Conservation (phyloP, 2,888 invertebrate genomes). For the Stenolophus ochropezus region DNA sequence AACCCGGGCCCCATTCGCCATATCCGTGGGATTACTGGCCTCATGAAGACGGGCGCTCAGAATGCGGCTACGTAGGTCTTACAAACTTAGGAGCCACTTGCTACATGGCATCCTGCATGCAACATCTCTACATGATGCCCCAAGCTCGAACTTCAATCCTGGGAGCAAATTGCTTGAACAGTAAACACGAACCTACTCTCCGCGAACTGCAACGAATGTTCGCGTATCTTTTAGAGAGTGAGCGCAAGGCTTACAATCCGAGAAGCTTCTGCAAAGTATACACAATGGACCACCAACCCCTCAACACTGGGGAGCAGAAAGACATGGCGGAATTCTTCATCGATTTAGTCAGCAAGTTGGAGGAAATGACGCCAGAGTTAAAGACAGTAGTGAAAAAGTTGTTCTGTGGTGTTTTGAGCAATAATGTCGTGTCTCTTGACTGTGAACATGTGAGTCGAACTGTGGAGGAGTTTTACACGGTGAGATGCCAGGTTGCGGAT, state of each 20-base stretch:
- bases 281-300: conserved; percentile 96
- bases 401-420: conserved; percentile 95
- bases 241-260: conserved; percentile 96
- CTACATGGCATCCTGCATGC: conserved; percentile 98
- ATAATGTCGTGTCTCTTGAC: conserved; percentile 96
- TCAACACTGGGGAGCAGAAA: conserved; percentile 97
- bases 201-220: conserved; percentile 96
- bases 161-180: conserved; percentile 81
- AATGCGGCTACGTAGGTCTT: conserved; percentile 95
- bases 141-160: conserved; percentile 91
- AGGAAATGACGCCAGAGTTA: conserved; percentile 94
- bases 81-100: conserved; percentile 97
- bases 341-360: conserved; percentile 94
- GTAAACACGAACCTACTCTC: conserved; percentile 88
- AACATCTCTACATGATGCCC: conserved; percentile 98
- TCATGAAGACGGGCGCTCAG: conserved; percentile 94
- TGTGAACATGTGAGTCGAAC: conserved; percentile 96
- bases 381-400: conserved; percentile 92
- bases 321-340: conserved; percentile 99
- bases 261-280: conserved; percentile 96
- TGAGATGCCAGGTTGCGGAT: conserved; percentile 96
- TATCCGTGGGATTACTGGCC: conserved; percentile 99
- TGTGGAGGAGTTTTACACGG: conserved; percentile 96
- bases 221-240: conserved; percentile 94
- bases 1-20: conserved; percentile 86